Evolutionary conservation across 2,888 invertebrate species (phyloP).

Genomic region (Corythucha ciliata): DNA sequence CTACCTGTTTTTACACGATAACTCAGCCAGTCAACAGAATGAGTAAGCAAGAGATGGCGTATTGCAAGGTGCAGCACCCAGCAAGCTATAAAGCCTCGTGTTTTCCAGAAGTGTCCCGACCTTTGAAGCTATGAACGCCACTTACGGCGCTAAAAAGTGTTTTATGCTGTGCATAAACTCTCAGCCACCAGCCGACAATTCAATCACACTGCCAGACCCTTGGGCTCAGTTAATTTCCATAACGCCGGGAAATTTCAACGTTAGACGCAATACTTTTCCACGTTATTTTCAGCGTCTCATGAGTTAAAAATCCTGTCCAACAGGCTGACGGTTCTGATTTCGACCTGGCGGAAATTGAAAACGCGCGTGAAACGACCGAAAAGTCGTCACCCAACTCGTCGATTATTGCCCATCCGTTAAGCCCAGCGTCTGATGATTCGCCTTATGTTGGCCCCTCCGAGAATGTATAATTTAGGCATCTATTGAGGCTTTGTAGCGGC

Average conservation of each 20-base stretch:
- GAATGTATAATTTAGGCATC: conserved; percentile 10
- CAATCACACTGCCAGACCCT: conserved; percentile 55
- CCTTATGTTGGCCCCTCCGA: conserved; percentile 19
- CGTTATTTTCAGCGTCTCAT: no score
- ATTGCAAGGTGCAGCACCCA: no score
- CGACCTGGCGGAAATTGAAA: conserved; percentile 41
- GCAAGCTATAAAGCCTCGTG: no score
- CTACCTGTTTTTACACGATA: conserved; percentile 35
- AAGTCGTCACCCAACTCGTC: conserved; percentile 36
- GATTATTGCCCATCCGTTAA: conserved; percentile 61
- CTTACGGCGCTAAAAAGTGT: conserved; percentile 78
- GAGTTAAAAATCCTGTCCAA: no score
- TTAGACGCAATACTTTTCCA: no score
- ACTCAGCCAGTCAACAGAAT: conserved; percentile 29
- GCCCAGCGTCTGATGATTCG: conserved; percentile 44
- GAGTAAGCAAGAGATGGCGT: no score
- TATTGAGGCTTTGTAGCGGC: background rate
- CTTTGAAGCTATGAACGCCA: conserved; percentile 74
- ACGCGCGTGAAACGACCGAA: conserved; percentile 46
- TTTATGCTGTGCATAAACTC: conserved; percentile 88
- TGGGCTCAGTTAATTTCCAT: conserved; percentile 85
- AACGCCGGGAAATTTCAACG: no score
- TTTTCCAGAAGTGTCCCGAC: conserved; percentile 43
- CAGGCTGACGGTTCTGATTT: no score
- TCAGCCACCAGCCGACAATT: conserved; percentile 41